A percentile compares a stretch with the other conserved stretches of the same genome.
phyloP scores from a whole-genome alignment of 2,113 vertebrate species.

The Dinomys branickii region DNA sequence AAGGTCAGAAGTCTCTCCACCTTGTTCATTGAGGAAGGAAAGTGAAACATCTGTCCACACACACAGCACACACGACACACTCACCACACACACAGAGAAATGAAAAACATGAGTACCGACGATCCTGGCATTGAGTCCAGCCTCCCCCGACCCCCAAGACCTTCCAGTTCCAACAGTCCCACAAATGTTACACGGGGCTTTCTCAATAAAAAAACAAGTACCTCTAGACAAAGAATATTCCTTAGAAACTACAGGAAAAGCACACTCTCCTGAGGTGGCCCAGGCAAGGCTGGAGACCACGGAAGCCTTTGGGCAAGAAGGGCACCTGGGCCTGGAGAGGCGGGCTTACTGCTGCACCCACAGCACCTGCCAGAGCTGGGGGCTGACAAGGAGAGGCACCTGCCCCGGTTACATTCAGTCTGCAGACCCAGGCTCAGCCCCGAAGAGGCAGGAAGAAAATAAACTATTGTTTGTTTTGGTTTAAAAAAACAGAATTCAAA shows the following conservation, averaged over 20 bases:
- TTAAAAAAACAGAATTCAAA: constrained; percentile 59
- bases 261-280: constrained; percentile 74
- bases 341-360: not conserved
- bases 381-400: constrained; percentile 23
- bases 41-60: constrained; percentile 87
- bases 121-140: constrained; percentile 87
- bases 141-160: constrained; percentile 87
- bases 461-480: constrained; percentile 74
- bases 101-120: constrained; percentile 89
- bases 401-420: constrained; percentile 81
- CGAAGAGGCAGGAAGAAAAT: constrained; percentile 57
- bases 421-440: constrained; percentile 81
- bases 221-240: constrained; percentile 90
- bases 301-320: constrained; percentile 80
- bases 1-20: constrained; percentile 82
- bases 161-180: constrained; percentile 96
- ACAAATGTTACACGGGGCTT: constrained; percentile 89
- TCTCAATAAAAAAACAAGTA: constrained; percentile 93
- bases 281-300: constrained; percentile 56
- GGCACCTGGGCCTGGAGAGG: constrained; percentile 62
- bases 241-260: constrained; percentile 85
- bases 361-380: constrained; percentile 40
- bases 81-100: constrained; percentile 83
- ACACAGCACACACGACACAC: constrained; percentile 80
- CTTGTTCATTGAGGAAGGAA: constrained; percentile 72